Evolutionary conservation across 2,888 invertebrate species (phyloP), one percentile per base, ranked within the genome.

Genomic region (Opisthograptis luteolata): DNA sequence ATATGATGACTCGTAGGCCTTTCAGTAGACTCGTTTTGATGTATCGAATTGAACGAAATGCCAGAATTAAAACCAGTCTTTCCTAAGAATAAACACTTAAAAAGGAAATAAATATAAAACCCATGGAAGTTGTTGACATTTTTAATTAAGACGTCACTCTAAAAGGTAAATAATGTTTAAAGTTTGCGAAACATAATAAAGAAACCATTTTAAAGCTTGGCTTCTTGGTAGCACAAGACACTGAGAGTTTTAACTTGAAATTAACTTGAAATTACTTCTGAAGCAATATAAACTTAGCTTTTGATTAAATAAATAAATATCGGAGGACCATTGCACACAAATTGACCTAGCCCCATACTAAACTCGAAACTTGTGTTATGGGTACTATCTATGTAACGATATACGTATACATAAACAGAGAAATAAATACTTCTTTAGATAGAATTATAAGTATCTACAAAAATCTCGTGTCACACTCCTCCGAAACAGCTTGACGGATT

Each of bases 201-300:
- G 76, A 75, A 76, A 68, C 64, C 68, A 70, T 73, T 77, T 61
- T 50, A 64, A 70, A 70, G n/a, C n/a, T n/a, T n/a, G 73, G 68
- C 62, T 72, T 70, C 71, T 42, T 62, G 19, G 53, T 52, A 58
- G 57, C 60, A 43, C 60, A 59, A 66, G 64, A 66, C 66, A 68
- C 62, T 64, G 60, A 39, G 58, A 73, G n/a, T n/a, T n/a, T n/a
- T n/a, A n/a, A 62, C 70, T 63, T 60, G 58, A 47, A 42, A 57
- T 34, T 34, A 20, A 19, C 36, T 24, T 19, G 22, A 20, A 22
- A 30, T 34, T 37, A 44, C 15, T 53, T 57, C 30, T 19, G 28
- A 35, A 52, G 46, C 25, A 47, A 45, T 46, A 51, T 52, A 55
- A 52, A 45, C 17, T 55, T 55, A 15, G 25, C 24, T 9, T 44